A percentile compares a stretch with the other conserved stretches of the same genome.
Conservation (phyloP, 1,140 invertebrate species). For the Drosophila aff. region DNA sequence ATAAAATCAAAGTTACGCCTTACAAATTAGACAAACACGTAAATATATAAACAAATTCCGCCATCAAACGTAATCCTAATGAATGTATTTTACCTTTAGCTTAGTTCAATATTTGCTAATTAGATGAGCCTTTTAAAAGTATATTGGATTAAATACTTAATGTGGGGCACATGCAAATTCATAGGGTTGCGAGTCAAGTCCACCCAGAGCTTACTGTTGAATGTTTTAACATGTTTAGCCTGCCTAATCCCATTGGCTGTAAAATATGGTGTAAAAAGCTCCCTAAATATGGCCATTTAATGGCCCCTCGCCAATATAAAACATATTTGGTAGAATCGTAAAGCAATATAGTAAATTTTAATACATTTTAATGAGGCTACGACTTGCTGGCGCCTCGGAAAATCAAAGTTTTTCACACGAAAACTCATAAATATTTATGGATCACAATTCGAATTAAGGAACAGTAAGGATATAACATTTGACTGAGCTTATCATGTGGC, state of each 20-base stretch:
- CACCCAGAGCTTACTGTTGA: conserved; percentile 13
- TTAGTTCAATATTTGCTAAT: neutral
- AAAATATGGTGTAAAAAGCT: neutral
- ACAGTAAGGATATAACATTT: conserved; percentile 30
- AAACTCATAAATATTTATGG: conserved; percentile 66
- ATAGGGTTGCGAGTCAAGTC: neutral
- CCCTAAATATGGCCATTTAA: conserved; percentile 18
- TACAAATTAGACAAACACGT: neutral
- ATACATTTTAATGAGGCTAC: conserved; percentile 45
- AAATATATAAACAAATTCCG: neutral
- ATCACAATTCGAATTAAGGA: conserved; percentile 31
- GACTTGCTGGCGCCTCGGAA: conserved; percentile 42
- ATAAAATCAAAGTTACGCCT: neutral
- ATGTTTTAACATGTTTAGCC: conserved; percentile 1
- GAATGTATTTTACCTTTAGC: neutral
- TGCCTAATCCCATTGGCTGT: neutral
- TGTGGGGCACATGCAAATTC: conserved; percentile 16
- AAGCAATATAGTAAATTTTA: conserved; percentile 36
- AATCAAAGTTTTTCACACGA: conserved; percentile 16
- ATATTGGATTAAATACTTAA: conserved; percentile 16
- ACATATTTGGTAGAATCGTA: conserved; percentile 34
- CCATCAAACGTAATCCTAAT: conserved; percentile 10
- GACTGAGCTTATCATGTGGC: conserved; percentile 57
- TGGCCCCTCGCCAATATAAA: conserved; percentile 6
- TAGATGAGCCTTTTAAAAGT: conserved; percentile 7